Evolutionary conservation across 2,113 vertebrate species (phyloP), one percentile per base, ranked within the genome.

Genomic region (Murina feae): DNA sequence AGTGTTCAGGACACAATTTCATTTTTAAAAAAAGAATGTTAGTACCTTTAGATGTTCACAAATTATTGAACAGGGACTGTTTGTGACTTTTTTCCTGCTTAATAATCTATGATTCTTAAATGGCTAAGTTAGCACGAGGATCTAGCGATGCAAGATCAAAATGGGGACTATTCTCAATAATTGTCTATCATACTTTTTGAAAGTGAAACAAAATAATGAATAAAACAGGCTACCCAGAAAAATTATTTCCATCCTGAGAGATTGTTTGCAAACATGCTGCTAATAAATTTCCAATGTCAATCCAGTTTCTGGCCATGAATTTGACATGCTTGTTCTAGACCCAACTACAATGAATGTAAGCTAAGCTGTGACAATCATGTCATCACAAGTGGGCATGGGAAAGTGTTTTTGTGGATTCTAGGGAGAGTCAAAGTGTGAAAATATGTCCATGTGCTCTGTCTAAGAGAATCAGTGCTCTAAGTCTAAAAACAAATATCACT

Each of bases 401-500:
- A 23, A 90, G 13, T 69, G 12, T 89, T 83, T 85, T 74, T 53
- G 69, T 72, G 42, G 44, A 87, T 85, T 95, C 47, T 88, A 92
- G 32, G 6, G 20, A 93, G 8, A 91, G 11, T 47, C 13, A 68
- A 85, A 35, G 18, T 90, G 21, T 81, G 35, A 93, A 51, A 79
- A 53, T 72, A 35, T 55, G 49, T 94, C 47, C 63, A 2, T n/a
- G 49, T 92, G 42, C 25, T 84, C 39, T 92, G 74, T 69, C 85
- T 63, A 74, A 44, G 44, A 90, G 66, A 90, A 92, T 72, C 39
- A 88, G 32, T 63, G 2, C 28, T 92, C 37, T 81, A 35, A 68
- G 80, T 95, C 66, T 92, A 93, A 92, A 96, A 94, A 86, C 39
- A 90, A 95, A 90, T 44, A 66, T 5, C 32, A 76, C 1, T 85